phyloP scores from a whole-genome alignment of 2,113 vertebrate genomes.

The Grammomys surdaster region DNA sequence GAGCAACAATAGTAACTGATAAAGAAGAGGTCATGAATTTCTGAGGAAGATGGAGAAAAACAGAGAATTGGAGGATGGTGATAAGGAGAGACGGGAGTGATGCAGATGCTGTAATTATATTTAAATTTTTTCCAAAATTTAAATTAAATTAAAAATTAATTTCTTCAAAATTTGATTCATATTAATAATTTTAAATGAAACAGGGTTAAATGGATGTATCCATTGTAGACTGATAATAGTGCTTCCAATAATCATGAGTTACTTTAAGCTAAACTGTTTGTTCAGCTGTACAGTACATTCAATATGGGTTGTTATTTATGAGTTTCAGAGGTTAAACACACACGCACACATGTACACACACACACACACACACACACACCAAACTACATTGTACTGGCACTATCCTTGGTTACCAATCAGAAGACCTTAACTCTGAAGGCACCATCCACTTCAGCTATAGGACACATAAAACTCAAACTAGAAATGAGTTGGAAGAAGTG shows the following conservation, averaged over 20 bases:
- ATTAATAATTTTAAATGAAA: neutral
- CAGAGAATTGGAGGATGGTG: neutral
- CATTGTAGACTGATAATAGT: neutral
- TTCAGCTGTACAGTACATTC: neutral
- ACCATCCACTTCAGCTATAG: neutral
- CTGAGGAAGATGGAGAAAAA: neutral
- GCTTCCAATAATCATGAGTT: neutral
- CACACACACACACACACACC: neutral
- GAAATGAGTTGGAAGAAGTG: neutral
- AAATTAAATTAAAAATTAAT: neutral
- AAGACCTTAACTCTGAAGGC: neutral
- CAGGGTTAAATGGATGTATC: neutral
- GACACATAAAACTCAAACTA: neutral
- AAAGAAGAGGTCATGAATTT: neutral
- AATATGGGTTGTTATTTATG: neutral
- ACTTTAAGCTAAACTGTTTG: neutral
- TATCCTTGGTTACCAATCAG: neutral
- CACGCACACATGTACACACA: neutral
- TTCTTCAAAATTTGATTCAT: neutral
- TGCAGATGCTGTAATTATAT: neutral
- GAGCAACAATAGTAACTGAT: neutral
- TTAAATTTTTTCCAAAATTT: neutral
- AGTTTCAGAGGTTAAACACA: neutral
- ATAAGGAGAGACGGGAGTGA: neutral
- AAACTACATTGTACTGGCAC: neutral